These are phyloP conservation scores for Litocranius walleri DNA, from an alignment of 2,113 vertebrate genomes.

Conservation along the genomic window DNA sequence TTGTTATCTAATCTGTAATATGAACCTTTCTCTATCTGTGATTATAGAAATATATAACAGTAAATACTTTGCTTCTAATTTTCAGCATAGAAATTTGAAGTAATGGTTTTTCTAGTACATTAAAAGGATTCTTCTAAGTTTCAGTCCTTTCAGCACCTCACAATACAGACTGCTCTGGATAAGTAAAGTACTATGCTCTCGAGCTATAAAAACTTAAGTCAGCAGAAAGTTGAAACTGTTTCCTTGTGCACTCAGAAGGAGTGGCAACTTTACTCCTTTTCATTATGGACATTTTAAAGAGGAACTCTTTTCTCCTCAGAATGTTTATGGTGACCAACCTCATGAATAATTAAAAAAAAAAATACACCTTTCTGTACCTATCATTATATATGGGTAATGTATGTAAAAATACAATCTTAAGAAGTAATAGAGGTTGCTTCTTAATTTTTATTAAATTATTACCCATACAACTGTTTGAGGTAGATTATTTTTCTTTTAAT, in stretches of 20 bases:
- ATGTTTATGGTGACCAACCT: neutral
- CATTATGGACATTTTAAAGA: neutral
- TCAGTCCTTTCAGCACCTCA: neutral
- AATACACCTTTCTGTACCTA: neutral
- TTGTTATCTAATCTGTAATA: neutral
- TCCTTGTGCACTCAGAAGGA: neutral
- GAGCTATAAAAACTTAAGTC: neutral
- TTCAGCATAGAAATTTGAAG: neutral
- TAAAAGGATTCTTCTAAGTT: neutral
- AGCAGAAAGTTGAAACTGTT: neutral
- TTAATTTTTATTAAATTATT: neutral
- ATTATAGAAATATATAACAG: neutral
- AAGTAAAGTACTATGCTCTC: neutral
- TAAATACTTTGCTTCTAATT: neutral
- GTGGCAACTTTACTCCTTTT: neutral
- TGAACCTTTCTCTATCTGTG: neutral
- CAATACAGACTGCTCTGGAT: neutral
- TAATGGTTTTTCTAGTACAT: neutral
- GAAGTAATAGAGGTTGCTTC: neutral
- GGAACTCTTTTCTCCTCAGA: slow-evolving; percentile 4
- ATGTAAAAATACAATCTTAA: neutral
- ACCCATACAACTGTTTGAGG: neutral
- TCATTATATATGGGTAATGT: neutral
- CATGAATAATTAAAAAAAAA: neutral
- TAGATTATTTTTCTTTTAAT: neutral